Conservation (phyloP, 2,797 vertebrate species). For the Pachyuromys duprasi region DNA sequence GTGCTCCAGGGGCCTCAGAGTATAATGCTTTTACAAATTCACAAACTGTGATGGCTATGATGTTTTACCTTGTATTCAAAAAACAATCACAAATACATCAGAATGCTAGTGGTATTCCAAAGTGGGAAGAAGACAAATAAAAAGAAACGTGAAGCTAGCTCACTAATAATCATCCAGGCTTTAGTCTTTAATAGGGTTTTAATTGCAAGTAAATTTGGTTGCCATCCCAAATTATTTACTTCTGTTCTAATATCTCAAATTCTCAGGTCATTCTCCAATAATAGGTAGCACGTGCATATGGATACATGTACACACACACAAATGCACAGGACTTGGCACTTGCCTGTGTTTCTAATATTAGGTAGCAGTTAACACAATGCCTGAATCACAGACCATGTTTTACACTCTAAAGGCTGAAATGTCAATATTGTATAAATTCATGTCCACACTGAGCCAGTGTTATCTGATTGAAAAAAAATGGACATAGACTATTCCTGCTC, state of each 20-base stretch:
- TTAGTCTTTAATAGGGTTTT: neutral
- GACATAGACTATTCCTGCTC: neutral
- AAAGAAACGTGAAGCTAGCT: neutral
- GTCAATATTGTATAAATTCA: neutral
- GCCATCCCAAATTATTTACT: neutral
- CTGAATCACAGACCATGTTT: neutral
- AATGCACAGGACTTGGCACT: neutral
- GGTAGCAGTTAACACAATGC: neutral
- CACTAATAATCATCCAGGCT: neutral
- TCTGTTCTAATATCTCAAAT: neutral
- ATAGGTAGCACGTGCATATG: neutral
- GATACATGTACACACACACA: neutral
- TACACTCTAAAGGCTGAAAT: neutral
- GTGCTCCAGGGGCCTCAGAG: neutral
- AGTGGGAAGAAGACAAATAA: neutral
- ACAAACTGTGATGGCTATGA: neutral
- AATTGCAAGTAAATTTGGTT: neutral
- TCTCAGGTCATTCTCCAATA: neutral
- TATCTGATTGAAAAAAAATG: constrained; percentile 21
- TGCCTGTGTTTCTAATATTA: neutral
- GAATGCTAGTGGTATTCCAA: neutral
- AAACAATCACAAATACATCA: neutral
- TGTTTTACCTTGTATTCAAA: constrained; percentile 7
- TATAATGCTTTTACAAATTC: neutral
- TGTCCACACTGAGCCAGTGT: neutral